phyloP scores from a whole-genome alignment of 2,888 invertebrate species.

The Drosophila anomelani region DNA sequence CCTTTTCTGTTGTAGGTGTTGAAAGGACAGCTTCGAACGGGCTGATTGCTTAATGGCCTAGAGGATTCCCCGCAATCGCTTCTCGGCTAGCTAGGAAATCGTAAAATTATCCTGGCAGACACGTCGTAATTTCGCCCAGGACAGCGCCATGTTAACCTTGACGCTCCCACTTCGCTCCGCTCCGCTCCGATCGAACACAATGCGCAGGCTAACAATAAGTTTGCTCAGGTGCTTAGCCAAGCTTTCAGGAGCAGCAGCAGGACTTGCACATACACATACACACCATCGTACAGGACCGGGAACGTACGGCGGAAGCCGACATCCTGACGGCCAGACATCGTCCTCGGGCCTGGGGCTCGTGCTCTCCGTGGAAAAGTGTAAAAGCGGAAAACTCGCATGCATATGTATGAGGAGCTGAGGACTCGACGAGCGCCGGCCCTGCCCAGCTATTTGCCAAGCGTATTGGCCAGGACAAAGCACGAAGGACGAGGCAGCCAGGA shows the following conservation, averaged over 20 bases:
- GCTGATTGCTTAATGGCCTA: slow-evolving; percentile 71
- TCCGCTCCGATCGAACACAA: slow-evolving; percentile 65
- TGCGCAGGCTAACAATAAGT: slow-evolving; percentile 82
- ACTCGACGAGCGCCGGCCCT: slow-evolving; percentile 42
- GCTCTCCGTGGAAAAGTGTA: slow-evolving; percentile 52
- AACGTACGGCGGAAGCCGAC: slow-evolving; percentile 58
- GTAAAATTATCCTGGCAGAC: slow-evolving; percentile 84
- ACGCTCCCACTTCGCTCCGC: slow-evolving; percentile 52
- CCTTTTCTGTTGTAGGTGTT: slow-evolving; percentile 64
- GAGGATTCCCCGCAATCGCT: slow-evolving; percentile 32
- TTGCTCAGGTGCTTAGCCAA: slow-evolving; percentile 83
- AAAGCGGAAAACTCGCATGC: slow-evolving; percentile 79
- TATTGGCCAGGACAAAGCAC: slow-evolving; percentile 62
- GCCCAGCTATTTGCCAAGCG: slow-evolving; percentile 75
- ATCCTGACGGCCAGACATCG: slow-evolving; percentile 52
- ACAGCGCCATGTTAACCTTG: slow-evolving; percentile 76
- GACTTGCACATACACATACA: slow-evolving; percentile 21
- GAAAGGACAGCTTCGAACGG: slow-evolving; percentile 68
- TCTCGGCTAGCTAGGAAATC: slow-evolving; percentile 82
- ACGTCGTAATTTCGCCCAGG: slow-evolving; percentile 80
- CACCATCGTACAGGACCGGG: slow-evolving; percentile 1
- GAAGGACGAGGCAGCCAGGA: slow-evolving; percentile 4
- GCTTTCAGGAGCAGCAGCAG: slow-evolving; percentile 64
- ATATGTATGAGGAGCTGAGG: slow-evolving; percentile 55
- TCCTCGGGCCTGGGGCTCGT: slow-evolving; percentile 46